Evolutionary conservation across 2,888 invertebrate species (phyloP).

Genomic region (Ptychoptera contaminata): DNA sequence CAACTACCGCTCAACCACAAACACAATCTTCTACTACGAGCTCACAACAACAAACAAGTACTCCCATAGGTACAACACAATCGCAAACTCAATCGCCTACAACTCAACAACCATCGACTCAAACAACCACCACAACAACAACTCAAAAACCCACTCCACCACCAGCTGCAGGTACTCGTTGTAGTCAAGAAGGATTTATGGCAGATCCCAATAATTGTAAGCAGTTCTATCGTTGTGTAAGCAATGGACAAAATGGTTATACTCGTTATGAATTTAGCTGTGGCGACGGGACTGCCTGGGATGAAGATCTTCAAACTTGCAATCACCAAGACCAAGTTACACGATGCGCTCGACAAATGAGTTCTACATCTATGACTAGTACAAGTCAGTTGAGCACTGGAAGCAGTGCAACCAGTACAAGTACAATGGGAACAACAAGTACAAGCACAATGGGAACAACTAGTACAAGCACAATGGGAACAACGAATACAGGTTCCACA

Average conservation of each 20-base stretch:
- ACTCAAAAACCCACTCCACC: conserved; percentile 1
- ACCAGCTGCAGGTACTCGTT: conserved; percentile 13
- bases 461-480: conserved; percentile 12
- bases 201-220: conserved; percentile 34
- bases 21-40: conserved; percentile 2
- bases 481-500: conserved; percentile 1
- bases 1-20: conserved; percentile 3
- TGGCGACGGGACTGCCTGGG: conserved; percentile 41
- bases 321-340: conserved; percentile 23
- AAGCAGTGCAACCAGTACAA: conserved; percentile 7
- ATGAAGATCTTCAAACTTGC: conserved; percentile 38
- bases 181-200: conserved; percentile 30
- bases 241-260: conserved; percentile 29
- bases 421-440: conserved; percentile 11
- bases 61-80: not conserved
- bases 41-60: not conserved
- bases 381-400: conserved; percentile 10
- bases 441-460: conserved; percentile 10
- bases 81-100: conserved; percentile 3
- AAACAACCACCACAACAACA: conserved; percentile 1
- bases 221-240: conserved; percentile 41
- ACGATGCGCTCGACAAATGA: conserved; percentile 7
- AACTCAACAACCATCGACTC: conserved; percentile 1
- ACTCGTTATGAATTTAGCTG: conserved; percentile 36
- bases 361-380: conserved; percentile 11